These are phyloP conservation scores for Meloe dianella DNA, from an alignment of 2,888 invertebrate species.

Conservation along the genomic window DNA sequence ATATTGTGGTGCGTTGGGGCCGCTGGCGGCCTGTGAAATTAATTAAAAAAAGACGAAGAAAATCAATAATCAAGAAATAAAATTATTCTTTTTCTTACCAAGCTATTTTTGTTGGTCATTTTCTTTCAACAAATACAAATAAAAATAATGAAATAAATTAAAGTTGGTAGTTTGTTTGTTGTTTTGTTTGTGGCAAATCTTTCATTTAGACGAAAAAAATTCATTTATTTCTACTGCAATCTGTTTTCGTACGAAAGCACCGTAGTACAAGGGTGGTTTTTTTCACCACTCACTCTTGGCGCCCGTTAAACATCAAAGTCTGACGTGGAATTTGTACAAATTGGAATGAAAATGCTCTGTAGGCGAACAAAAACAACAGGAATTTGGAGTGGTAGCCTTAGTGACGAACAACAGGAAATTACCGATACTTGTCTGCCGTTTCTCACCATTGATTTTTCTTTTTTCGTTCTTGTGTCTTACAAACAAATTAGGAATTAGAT, in stretches of 20 bases:
- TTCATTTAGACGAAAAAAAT: constrained; percentile 5
- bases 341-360: constrained; percentile 20
- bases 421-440: not conserved
- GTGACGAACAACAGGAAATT: constrained; percentile 16
- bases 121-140: no score
- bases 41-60: not conserved
- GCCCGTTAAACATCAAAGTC: constrained; percentile 34
- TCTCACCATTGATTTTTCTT: not conserved
- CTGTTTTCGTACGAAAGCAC: constrained; percentile 15
- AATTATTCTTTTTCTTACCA: not conserved
- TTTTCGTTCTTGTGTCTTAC: no score
- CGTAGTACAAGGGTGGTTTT: constrained; percentile 16
- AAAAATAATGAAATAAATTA: not conserved
- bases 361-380: constrained; percentile 11
- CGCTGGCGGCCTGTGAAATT: no score
- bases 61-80: not conserved
- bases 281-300: not conserved
- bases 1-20: not conserved
- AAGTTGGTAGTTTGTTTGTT: not conserved
- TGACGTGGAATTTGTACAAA: constrained; percentile 35
- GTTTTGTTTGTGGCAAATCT: not conserved
- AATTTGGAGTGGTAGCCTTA: constrained; percentile 21
- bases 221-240: constrained; percentile 33
- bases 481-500: no score
- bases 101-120: not conserved